Evolutionary conservation across 2,113 vertebrate species (phyloP).

Genomic region (Bubo bubo): DNA sequence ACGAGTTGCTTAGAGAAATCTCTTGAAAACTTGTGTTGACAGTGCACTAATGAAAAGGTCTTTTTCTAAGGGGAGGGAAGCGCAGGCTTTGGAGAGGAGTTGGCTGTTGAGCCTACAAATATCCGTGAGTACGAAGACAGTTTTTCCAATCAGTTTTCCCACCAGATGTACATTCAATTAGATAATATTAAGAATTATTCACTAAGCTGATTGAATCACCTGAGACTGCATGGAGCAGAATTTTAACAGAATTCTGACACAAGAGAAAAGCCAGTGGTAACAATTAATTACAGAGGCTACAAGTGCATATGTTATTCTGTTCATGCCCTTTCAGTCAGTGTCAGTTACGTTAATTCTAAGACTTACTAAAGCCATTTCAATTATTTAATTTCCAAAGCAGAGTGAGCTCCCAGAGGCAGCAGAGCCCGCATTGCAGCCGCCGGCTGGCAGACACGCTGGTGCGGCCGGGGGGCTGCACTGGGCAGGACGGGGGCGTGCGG

Average conservation of each 20-base stretch:
- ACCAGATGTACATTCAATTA: background rate
- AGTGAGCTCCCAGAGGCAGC: fast-evolving
- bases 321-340: background rate
- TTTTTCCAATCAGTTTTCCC: background rate
- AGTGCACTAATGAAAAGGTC: fast-evolving
- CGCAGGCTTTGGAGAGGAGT: fast-evolving
- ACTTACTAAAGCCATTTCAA: background rate
- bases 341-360: background rate
- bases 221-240: background rate
- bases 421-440: fast-evolving
- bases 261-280: fast-evolving
- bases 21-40: background rate
- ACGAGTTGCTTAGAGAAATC: fast-evolving
- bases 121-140: fast-evolving
- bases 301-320: fast-evolving
- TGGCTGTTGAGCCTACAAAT: background rate
- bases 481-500: fast-evolving
- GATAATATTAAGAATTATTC: background rate
- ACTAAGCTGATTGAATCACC: background rate
- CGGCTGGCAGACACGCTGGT: fast-evolving
- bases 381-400: background rate
- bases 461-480: fast-evolving
- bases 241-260: background rate
- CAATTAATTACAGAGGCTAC: background rate
- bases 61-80: no score